Percentiles rank a stretch among this genome's conserved stretches.
Evolutionary conservation across 2,113 vertebrate species (phyloP).

Genomic region (Phaethornis superciliosus): DNA sequence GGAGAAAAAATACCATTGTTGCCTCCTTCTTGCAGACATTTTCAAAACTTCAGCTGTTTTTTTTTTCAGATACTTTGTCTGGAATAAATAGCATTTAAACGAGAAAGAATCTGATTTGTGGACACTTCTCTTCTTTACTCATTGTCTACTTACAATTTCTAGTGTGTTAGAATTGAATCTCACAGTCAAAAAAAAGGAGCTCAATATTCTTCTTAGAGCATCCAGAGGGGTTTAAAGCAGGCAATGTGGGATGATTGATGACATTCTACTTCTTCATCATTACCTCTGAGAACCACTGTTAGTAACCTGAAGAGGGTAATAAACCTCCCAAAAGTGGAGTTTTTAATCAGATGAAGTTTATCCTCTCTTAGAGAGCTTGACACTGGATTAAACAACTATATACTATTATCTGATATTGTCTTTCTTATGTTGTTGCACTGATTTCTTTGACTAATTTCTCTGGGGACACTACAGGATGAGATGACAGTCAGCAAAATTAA

Average conservation of each 20-base stretch:
- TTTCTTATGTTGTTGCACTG: not conserved
- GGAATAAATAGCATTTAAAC: slow-evolving; percentile 46
- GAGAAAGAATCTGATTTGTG: slow-evolving; percentile 33
- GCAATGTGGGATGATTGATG: slow-evolving; percentile 35
- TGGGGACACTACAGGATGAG: not conserved
- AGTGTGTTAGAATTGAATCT: slow-evolving; percentile 48
- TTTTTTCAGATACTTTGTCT: not conserved
- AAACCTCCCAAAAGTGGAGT: not conserved
- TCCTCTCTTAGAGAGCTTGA: not conserved
- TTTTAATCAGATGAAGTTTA: not conserved
- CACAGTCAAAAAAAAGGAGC: slow-evolving; percentile 16
- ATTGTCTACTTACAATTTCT: slow-evolving; percentile 36
- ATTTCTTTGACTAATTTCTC: not conserved
- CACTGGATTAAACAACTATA: not conserved
- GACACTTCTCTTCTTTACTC: not conserved
- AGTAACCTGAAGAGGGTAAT: not conserved
- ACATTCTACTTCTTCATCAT: not conserved
- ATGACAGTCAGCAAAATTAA: not conserved
- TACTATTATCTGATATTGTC: not conserved
- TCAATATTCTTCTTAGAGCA: slow-evolving; percentile 25
- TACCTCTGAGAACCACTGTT: not conserved
- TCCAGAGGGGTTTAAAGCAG: not conserved
- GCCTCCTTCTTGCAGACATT: not conserved
- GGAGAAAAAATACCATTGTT: not conserved
- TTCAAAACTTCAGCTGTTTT: not conserved